These are phyloP conservation scores for Ophiothrix spiculata DNA, from an alignment of 35 echinoderm and acorn worm species.

Conservation along the genomic window DNA sequence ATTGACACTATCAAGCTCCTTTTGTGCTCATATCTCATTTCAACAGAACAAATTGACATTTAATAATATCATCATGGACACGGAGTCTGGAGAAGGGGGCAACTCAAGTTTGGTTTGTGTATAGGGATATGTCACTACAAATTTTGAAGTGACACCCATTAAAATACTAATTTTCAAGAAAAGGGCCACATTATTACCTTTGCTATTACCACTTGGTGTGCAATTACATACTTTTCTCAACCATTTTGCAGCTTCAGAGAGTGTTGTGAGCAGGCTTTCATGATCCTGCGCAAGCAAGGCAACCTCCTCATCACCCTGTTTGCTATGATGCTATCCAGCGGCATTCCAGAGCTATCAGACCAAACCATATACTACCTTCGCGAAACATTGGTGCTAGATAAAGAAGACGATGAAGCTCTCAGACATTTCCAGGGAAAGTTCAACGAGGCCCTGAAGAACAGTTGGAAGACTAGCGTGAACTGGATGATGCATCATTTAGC, in stretches of 20 bases:
- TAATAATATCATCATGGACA: too few relatives aligned
- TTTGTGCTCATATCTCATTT: too few relatives aligned
- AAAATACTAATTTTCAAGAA: too few relatives aligned
- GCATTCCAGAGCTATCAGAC: slow-evolving; percentile 82
- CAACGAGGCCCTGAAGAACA: slow-evolving; percentile 91
- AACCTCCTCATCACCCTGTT: slow-evolving; percentile 96
- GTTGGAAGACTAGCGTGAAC: slow-evolving; percentile 89
- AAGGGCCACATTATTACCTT: too few relatives aligned
- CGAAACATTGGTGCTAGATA: slow-evolving; percentile 72
- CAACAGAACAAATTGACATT: too few relatives aligned
- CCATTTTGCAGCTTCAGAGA: slow-evolving; percentile 82
- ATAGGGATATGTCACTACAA: too few relatives aligned
- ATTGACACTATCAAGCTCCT: too few relatives aligned
- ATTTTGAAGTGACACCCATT: too few relatives aligned
- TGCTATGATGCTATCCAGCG: slow-evolving; percentile 97
- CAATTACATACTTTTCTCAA: too few relatives aligned
- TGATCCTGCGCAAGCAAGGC: slow-evolving; percentile 75
- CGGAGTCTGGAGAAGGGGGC: too few relatives aligned
- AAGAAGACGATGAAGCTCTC: slow-evolving; percentile 73
- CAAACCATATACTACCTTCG: slow-evolving; percentile 87
- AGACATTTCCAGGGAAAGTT: slow-evolving; percentile 84
- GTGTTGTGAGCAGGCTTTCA: slow-evolving; percentile 78
- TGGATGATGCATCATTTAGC: slow-evolving; percentile 95
- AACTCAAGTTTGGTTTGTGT: too few relatives aligned
- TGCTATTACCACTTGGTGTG: too few relatives aligned